Conservation (phyloP, 2,797 vertebrate genomes). For the Telmatherina bonti region DNA sequence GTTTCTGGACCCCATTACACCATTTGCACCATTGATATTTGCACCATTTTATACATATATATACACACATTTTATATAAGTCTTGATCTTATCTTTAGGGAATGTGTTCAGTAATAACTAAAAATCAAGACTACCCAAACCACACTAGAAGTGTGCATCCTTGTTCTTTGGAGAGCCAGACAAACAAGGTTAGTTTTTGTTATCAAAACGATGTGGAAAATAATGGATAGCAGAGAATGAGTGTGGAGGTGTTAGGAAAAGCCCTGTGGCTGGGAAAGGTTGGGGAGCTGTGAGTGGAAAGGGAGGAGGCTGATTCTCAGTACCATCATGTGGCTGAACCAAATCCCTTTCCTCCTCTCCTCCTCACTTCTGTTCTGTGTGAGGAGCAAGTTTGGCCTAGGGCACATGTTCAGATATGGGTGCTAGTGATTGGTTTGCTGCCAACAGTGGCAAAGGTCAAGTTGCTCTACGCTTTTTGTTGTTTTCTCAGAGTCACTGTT, state of each 20-base stretch:
- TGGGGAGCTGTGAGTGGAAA: slow-evolving; percentile 62
- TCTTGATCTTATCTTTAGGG: slow-evolving; percentile 2
- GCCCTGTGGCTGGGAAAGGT: slow-evolving; percentile 75
- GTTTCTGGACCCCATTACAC: too few species aligned
- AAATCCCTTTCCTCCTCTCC: slow-evolving; percentile 76
- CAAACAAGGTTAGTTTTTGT: slow-evolving; percentile 23
- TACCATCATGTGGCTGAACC: slow-evolving; percentile 75
- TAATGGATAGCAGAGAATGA: slow-evolving; percentile 62
- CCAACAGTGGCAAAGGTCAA: slow-evolving; percentile 94
- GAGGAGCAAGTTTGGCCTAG: slow-evolving; percentile 92
- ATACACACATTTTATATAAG: too few species aligned
- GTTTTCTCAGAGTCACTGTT: slow-evolving; percentile 81
- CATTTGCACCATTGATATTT: too few species aligned
- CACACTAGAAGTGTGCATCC: slow-evolving; percentile 27
- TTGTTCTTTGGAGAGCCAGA: slow-evolving; percentile 35
- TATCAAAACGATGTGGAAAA: slow-evolving; percentile 49
- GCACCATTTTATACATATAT: too few species aligned
- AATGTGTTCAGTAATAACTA: slow-evolving; percentile 28
- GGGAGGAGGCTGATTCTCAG: slow-evolving; percentile 69
- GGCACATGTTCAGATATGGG: slow-evolving; percentile 97
- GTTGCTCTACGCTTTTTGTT: slow-evolving; percentile 90
- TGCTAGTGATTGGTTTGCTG: slow-evolving; percentile 95
- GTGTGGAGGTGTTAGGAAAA: slow-evolving; percentile 73
- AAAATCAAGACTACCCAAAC: slow-evolving; percentile 23
- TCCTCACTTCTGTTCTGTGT: slow-evolving; percentile 74